Percentiles rank a stretch among this genome's conserved stretches.
phyloP scores from a whole-genome alignment of 2,888 invertebrate species.

The Furcula furcula region DNA sequence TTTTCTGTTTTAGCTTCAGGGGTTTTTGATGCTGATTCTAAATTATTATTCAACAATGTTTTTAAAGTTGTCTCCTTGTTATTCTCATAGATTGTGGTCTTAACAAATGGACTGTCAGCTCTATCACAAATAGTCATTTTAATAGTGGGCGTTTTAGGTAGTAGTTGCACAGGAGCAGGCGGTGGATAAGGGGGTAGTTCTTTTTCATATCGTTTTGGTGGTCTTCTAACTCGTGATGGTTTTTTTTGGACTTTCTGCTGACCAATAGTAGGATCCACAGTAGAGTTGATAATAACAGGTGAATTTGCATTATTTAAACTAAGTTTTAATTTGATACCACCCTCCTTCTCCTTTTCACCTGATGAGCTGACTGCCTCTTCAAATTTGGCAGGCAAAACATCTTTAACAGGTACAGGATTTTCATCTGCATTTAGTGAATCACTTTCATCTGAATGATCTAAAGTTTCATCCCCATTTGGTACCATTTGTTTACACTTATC shows the following conservation, averaged over 20 bases:
- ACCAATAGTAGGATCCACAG: conserved; percentile 73
- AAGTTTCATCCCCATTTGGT: conserved; percentile 63
- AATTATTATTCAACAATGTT: conserved; percentile 65
- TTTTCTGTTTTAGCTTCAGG: conserved; percentile 62
- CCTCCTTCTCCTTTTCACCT: conserved; percentile 58
- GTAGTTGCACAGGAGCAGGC: conserved; percentile 7
- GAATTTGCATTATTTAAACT: conserved; percentile 75
- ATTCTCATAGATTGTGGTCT: conserved; percentile 69
- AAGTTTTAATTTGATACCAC: conserved; percentile 73
- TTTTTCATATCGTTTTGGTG: conserved; percentile 72
- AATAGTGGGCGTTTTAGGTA: conserved; percentile 61
- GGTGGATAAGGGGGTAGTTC: conserved; percentile 35
- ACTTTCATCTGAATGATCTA: conserved; percentile 61
- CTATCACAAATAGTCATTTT: conserved; percentile 78
- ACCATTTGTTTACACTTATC: conserved; percentile 32
- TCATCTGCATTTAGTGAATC: conserved; percentile 53
- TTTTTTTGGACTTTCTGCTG: conserved; percentile 62
- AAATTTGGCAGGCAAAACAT: conserved; percentile 29
- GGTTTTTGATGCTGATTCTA: conserved; percentile 45
- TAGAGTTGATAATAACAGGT: conserved; percentile 75
- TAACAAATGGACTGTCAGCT: conserved; percentile 74
- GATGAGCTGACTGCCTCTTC: conserved; percentile 39
- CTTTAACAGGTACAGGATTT: conserved; percentile 32
- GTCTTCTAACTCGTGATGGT: conserved; percentile 59
- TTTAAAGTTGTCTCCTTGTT: conserved; percentile 63